Evolutionary conservation across 2,888 invertebrate species (phyloP).

Genomic region (Mongoloraphidia duomilia): DNA sequence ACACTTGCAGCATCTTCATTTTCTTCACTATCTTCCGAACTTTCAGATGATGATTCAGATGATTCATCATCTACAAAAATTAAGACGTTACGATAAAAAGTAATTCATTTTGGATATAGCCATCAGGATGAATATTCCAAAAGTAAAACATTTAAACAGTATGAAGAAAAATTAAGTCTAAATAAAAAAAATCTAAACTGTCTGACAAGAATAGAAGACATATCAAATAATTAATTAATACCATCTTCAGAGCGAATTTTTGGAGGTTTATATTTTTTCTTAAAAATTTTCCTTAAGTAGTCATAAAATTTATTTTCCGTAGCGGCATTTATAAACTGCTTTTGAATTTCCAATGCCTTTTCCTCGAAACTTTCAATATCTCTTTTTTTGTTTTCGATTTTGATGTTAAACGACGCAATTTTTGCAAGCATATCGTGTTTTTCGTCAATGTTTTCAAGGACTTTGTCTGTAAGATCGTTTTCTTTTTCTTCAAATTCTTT

Average conservation of each 20-base stretch:
- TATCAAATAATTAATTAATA: slow-evolving; percentile 1
- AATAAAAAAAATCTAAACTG: neutral
- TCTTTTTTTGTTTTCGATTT: slow-evolving; percentile 34
- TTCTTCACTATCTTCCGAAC: slow-evolving; percentile 34
- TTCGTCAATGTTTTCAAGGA: slow-evolving; percentile 28
- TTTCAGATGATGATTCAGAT: slow-evolving; percentile 18
- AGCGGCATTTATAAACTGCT: slow-evolving; percentile 41
- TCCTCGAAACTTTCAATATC: slow-evolving; percentile 31
- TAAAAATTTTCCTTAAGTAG: slow-evolving; percentile 67
- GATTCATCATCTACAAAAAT: slow-evolving; percentile 18
- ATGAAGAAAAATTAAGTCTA: neutral
- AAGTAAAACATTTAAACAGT: no score
- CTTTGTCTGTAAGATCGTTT: slow-evolving; percentile 42
- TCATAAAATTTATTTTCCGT: slow-evolving; percentile 62
- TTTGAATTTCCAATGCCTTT: slow-evolving; percentile 33
- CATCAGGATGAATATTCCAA: no score
- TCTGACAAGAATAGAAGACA: neutral
- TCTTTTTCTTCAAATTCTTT: slow-evolving; percentile 60
- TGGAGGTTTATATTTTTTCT: slow-evolving; percentile 63
- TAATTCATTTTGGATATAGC: no score
- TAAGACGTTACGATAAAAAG: neutral
- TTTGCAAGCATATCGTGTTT: slow-evolving; percentile 38
- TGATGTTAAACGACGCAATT: slow-evolving; percentile 33
- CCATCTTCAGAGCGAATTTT: slow-evolving; percentile 39
- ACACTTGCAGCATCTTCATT: slow-evolving; percentile 41